These are phyloP conservation scores for Anser brachyrhynchus DNA, from an alignment of 2,113 vertebrate genomes.

Conservation along the genomic window DNA sequence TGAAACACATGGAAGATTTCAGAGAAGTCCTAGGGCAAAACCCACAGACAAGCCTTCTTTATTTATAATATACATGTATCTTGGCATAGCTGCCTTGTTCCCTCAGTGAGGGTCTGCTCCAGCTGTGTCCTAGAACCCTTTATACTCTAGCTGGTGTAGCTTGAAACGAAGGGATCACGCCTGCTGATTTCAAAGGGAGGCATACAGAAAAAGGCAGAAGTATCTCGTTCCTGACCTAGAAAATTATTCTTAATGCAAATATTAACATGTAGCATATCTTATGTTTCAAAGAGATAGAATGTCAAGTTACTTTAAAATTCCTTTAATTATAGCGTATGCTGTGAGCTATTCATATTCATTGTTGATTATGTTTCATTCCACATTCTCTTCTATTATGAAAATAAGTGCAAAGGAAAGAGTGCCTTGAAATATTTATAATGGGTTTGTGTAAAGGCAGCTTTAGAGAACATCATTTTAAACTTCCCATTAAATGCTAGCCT, in stretches of 20 bases:
- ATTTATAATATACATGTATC: not conserved
- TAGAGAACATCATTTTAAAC: not conserved
- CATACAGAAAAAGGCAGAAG: not conserved
- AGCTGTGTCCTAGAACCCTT: not conserved
- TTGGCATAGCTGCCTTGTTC: not conserved
- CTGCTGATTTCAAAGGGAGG: not conserved
- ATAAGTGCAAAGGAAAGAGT: not conserved
- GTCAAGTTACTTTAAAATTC: not conserved
- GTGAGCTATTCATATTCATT: not conserved
- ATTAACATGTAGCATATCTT: not conserved
- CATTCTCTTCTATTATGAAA: not conserved
- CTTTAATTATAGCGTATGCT: not conserved
- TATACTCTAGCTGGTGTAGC: not conserved
- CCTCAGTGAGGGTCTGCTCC: not conserved
- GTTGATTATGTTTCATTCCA: not conserved
- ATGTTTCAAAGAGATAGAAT: not conserved
- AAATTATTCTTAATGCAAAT: not conserved
- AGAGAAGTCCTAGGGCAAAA: not conserved
- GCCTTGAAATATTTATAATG: not conserved
- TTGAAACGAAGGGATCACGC: not conserved
- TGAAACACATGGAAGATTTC: not conserved
- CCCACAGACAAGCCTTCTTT: not conserved
- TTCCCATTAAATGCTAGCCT: not conserved
- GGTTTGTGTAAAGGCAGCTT: not conserved
- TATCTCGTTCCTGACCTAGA: not conserved